phyloP scores from a whole-genome alignment of 2,797 vertebrate species.

The Liparis tanakae region DNA sequence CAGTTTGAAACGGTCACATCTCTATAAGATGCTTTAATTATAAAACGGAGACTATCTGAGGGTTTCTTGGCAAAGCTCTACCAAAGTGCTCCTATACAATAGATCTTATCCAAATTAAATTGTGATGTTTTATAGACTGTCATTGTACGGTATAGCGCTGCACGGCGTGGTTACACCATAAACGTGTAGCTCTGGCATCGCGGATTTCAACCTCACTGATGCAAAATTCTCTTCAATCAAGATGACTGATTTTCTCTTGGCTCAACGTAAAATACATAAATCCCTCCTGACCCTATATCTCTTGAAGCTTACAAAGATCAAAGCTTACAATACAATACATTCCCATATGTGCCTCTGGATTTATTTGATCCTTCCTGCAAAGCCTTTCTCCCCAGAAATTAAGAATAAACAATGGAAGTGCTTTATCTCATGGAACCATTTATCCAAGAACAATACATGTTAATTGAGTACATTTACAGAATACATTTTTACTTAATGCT shows the following conservation, averaged over 20 bases:
- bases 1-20: constrained; percentile 24
- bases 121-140: constrained; percentile 11
- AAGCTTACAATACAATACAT: constrained; percentile 51
- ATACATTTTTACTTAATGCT: constrained; percentile 43
- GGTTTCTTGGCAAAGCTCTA: constrained; percentile 33
- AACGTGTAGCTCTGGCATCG: constrained; percentile 24
- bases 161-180: neutral
- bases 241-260: constrained; percentile 62
- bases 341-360: constrained; percentile 71
- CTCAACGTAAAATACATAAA: constrained; percentile 73
- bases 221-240: constrained; percentile 56
- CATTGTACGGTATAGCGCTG: constrained; percentile 10
- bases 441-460: constrained; percentile 67
- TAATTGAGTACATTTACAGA: constrained; percentile 57
- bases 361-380: constrained; percentile 68
- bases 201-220: constrained; percentile 27
- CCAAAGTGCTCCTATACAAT: constrained; percentile 17
- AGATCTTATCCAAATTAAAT: constrained; percentile 26
- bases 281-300: constrained; percentile 64
- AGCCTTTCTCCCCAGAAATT: constrained; percentile 65
- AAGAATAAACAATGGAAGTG: constrained; percentile 67
- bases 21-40: constrained; percentile 47
- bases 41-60: constrained; percentile 35
- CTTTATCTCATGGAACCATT: constrained; percentile 72
- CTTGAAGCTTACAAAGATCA: constrained; percentile 73